These are phyloP conservation scores for Corella eumyota DNA, from an alignment of 23 tunicate genomes.

Conservation along the genomic window DNA sequence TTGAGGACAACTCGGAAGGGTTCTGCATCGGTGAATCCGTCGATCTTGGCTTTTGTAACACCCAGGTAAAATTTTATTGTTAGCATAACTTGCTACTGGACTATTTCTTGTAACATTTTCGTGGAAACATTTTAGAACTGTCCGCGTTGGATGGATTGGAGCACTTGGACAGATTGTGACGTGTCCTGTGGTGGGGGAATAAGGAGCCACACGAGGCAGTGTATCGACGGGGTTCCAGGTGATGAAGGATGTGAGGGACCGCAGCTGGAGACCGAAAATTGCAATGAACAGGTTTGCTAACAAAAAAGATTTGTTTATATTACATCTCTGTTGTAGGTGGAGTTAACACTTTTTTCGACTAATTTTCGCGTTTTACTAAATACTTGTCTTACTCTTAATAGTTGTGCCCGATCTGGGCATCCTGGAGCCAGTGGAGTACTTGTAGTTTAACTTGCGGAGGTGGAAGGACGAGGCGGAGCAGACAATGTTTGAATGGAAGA, in stretches of 20 bases:
- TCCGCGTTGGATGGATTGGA: conserved; percentile 15
- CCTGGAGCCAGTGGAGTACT: conserved; percentile 35
- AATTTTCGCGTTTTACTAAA: too few relatives aligned
- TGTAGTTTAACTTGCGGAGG: conserved; percentile 62
- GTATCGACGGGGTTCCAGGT: conserved; percentile 27
- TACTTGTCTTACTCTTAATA: too few relatives aligned
- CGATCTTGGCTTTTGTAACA: conserved; percentile 4
- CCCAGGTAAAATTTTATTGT: conserved; percentile 21
- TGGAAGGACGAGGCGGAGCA: conserved; percentile 23
- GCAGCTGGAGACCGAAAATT: conserved; percentile 1
- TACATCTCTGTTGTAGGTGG: too few relatives aligned
- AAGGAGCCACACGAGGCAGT: conserved; percentile 13
- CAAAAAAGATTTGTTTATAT: too few relatives aligned
- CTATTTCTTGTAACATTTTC: not conserved
- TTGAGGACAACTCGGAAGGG: too few relatives aligned
- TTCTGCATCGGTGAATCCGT: conserved; percentile 1
- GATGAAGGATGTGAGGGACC: conserved; percentile 37
- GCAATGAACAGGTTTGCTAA: conserved; percentile 17
- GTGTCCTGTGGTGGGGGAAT: conserved; percentile 31
- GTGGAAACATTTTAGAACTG: conserved; percentile 38
- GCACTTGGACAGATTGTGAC: conserved; percentile 7
- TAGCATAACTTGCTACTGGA: not conserved
- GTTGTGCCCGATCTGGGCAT: conserved; percentile 61
- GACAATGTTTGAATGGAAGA: conserved; percentile 49
- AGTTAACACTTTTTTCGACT: too few relatives aligned